phyloP scores from a whole-genome alignment of 2,797 vertebrate genomes.

The Pangasius sanitwongsei region DNA sequence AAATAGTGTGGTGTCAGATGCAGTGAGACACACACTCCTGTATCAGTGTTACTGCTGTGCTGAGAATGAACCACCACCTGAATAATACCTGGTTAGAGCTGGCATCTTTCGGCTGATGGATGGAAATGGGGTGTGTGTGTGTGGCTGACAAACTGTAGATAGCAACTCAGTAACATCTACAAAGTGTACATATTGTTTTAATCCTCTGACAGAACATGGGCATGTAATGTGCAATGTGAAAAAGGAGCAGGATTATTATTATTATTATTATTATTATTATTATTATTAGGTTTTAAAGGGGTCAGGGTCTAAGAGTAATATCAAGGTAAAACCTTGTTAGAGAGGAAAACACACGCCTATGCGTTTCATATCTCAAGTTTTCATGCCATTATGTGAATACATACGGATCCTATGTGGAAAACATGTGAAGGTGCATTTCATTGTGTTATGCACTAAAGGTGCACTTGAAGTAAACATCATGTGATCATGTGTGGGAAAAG shows the following conservation, averaged over 20 bases:
- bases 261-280: too few species aligned
- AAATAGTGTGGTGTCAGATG: neutral
- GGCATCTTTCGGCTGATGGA: neutral
- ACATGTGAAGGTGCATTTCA: neutral
- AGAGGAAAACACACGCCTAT: neutral
- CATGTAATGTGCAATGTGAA: too few species aligned
- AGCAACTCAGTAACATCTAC: neutral
- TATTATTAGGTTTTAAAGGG: neutral
- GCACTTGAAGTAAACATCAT: neutral
- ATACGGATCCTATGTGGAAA: neutral
- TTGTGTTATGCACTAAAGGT: neutral
- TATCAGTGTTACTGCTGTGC: neutral
- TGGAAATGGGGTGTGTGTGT: neutral
- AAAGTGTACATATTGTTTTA: too few species aligned
- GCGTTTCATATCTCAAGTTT: neutral
- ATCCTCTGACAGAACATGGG: too few species aligned
- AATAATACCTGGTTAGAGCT: neutral
- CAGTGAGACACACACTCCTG: neutral
- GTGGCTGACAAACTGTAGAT: neutral
- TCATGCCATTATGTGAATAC: neutral
- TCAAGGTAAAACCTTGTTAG: neutral
- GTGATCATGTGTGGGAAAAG: neutral
- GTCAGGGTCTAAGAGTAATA: neutral
- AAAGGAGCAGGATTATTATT: too few species aligned
- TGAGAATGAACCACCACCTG: neutral